phyloP scores from a whole-genome alignment of 2,113 vertebrate species.

The Excalfactoria chinensis region DNA sequence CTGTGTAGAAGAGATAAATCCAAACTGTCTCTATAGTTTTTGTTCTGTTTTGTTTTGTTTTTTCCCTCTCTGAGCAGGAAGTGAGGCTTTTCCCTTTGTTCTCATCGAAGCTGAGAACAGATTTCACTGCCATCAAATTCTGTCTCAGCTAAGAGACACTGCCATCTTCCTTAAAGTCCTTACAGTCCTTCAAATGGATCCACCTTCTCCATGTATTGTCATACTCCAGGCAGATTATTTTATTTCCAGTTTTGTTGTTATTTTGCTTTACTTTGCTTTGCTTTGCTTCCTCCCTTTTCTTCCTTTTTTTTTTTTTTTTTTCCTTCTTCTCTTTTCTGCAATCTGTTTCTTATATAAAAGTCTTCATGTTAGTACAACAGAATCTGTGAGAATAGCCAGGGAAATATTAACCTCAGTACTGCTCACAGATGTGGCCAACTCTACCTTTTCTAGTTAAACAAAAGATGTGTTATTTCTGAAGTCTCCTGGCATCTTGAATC shows the following conservation, averaged over 20 bases:
- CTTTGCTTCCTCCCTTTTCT: too few relatives aligned
- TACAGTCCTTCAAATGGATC: background rate
- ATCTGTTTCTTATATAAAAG: background rate
- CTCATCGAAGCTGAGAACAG: background rate
- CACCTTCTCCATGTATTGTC: background rate
- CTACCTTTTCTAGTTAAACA: background rate
- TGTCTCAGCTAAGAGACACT: background rate
- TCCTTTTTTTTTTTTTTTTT: too few relatives aligned
- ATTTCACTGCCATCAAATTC: background rate
- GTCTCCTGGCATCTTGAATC: background rate
- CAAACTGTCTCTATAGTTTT: background rate
- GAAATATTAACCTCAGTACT: background rate
- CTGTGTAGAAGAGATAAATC: background rate
- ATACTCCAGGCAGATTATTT: background rate
- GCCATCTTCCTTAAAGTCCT: background rate
- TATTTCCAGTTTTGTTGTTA: background rate
- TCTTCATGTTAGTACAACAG: background rate
- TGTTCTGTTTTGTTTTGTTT: too few relatives aligned
- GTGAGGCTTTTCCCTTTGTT: background rate
- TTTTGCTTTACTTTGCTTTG: too few relatives aligned
- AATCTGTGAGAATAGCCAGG: background rate
- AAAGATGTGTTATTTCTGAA: background rate
- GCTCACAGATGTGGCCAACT: background rate
- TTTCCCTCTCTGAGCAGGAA: background rate
- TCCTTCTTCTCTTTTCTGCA: too few relatives aligned